phyloP scores from a whole-genome alignment of 2,888 invertebrate species.

The Lycaena phlaeas region DNA sequence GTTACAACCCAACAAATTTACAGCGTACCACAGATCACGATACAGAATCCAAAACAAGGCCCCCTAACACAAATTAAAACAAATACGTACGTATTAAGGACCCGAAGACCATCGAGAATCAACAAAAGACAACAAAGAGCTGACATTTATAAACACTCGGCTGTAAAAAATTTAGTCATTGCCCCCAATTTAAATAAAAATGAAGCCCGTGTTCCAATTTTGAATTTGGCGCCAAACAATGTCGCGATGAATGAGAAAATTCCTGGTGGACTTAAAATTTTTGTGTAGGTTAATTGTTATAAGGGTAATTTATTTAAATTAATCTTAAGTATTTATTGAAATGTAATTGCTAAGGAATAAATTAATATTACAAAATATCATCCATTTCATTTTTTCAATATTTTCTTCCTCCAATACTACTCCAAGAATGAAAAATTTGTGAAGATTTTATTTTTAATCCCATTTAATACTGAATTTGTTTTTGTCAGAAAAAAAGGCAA shows the following conservation, averaged over 20 bases:
- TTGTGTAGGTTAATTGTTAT: neutral
- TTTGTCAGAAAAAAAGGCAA: too few species aligned
- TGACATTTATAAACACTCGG: slow-evolving; percentile 31
- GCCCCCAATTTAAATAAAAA: slow-evolving; percentile 22
- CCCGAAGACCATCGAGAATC: slow-evolving; percentile 19
- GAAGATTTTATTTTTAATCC: too few species aligned
- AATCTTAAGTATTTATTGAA: slow-evolving; percentile 5
- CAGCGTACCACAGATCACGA: neutral
- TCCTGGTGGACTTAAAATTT: neutral
- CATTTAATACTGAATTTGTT: too few species aligned
- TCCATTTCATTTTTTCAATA: too few species aligned
- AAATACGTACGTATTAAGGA: slow-evolving; percentile 26
- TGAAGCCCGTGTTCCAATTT: slow-evolving; percentile 1
- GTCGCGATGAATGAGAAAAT: slow-evolving; percentile 9
- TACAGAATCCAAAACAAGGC: neutral
- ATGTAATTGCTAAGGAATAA: neutral
- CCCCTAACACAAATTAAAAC: slow-evolving; percentile 23
- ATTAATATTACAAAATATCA: too few species aligned
- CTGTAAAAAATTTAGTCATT: slow-evolving; percentile 29
- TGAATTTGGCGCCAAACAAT: slow-evolving; percentile 12
- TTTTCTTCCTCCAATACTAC: too few species aligned
- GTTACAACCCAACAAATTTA: neutral
- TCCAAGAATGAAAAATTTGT: too few species aligned
- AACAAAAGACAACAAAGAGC: slow-evolving; percentile 27
- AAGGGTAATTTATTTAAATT: neutral